Base-by-base conservation (phyloP, 2,888 invertebrate species). In the Polyommatus iphigenia region DNA sequence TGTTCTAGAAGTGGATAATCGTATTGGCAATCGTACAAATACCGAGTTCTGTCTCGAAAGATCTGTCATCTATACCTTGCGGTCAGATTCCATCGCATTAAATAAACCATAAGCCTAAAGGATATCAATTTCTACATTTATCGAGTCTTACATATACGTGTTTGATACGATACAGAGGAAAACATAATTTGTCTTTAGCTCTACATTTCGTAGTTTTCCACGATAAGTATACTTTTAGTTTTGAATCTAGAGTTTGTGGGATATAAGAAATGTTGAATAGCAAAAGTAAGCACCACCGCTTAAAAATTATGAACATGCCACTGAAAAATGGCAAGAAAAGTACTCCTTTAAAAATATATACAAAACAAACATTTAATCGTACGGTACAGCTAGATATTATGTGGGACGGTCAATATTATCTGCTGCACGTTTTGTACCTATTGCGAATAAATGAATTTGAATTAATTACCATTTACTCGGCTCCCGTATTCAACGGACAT, bases 391-490 rank as follows among this genome's bases (percentile, higher is more conserved):
- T 67, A 67, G 67, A 32, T 67, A 67, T 67, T 29, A 67, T 67
- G 67, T 67, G 29, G 67, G 67, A 67, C 67, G 67, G 29, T 29
- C 67, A 67, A 67, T 67, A 67, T 67, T 67, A 67, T 67, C 29
- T 67, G 67, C 67, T 67, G 67, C 29, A 67, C 67, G 67, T 67
- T 67, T 67, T 67, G 67, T 67, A 29, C 67, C 67, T 67, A 67
- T 67, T 72, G 41, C 36, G 72, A 75, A 75, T 24, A 75, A 54
- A 75, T 75, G 50, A 75, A 75, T 75, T 75, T 91, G 91, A 92
- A 92, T 93, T 92, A 92, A 90, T 88, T 88, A 91, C 90, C 87
- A 88, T 85, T 86, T 89, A 50, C 75, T 86, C 86, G 85, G 89
- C 90, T 91, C 89, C 90, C 87, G 90, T 90, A 89, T 89, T 87